Evolutionary conservation across 2,888 invertebrate genomes (phyloP), one percentile per base, ranked within the genome.

Genomic region (Onchidella celtica): DNA sequence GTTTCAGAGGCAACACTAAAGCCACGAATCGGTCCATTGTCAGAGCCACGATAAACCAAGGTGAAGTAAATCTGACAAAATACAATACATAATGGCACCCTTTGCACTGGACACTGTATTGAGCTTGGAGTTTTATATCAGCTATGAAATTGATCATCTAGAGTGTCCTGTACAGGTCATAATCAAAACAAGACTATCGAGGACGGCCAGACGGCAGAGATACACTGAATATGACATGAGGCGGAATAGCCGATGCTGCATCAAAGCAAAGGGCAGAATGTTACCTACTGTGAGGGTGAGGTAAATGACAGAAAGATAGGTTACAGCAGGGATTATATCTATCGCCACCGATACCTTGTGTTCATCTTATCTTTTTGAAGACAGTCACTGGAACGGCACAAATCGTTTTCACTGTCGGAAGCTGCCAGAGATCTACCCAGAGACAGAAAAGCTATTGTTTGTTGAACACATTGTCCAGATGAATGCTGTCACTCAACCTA

Each of bases 21-120:
- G 65, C 65, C 1, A 65, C 65, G 65, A 65, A 65, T 24, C 65
- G n/a, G 65, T 65, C 65, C 6, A 65, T 3, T 11, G 65, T 65
- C 27, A 65, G 24, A 27, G 14, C 65, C 14, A 65, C 65, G 29
- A 65, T 29, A 2, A 65, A 27, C 65, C 65, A 65, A 2, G 65
- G 65, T 17, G 65, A 65, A 29, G n/a, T n/a, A n/a, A 17, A 47
- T 47, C 47, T 47, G 6, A 17, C 17, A 17, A 17, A 47, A 47
- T 17, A 47, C 17, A 11, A 11, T 24, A 6, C 61, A n/a, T 4
- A n/a, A 24, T 14, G 11, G 4, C 27, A 61, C 6, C 6, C 6
- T 61, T 27, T 24, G n/a, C 27, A 61, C n/a, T 4, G 6, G n/a
- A 6, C 6, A 61, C 6, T n/a, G n/a, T 6, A 6, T 61, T 4